Conservation (phyloP, 2,797 vertebrate genomes). For the Podarcis lilfordi region DNA sequence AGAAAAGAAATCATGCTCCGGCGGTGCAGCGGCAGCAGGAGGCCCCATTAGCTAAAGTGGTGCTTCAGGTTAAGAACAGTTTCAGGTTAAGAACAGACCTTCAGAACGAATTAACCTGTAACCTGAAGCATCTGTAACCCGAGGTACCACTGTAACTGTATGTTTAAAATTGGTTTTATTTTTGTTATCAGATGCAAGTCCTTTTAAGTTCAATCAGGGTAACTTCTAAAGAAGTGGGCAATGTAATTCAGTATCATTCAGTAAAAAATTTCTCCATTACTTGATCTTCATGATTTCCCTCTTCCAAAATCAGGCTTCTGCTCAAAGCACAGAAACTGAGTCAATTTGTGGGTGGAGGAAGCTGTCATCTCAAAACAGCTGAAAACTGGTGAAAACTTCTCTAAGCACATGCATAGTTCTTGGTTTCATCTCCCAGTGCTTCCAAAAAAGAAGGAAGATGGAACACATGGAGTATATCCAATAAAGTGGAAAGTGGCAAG, state of each 20-base stretch:
- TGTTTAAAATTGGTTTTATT: no score
- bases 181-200: no score
- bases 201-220: no score
- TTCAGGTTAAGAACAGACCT: no score
- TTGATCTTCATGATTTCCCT: background rate
- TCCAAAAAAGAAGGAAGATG: background rate
- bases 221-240: no score
- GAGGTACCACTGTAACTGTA: no score
- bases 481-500: background rate
- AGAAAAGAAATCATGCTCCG: no score
- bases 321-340: background rate
- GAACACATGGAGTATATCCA: background rate
- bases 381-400: background rate
- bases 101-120: no score
- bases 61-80: no score
- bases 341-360: background rate
- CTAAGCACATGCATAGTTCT: background rate
- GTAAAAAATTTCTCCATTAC: background rate
- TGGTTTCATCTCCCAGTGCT: background rate
- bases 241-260: background rate
- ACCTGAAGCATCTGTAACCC: no score
- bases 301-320: background rate
- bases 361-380: background rate
- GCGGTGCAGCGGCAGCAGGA: fast-evolving
- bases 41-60: no score